Base-by-base conservation (phyloP, 2,888 invertebrate genomes). In the Apantesis nais region DNA sequence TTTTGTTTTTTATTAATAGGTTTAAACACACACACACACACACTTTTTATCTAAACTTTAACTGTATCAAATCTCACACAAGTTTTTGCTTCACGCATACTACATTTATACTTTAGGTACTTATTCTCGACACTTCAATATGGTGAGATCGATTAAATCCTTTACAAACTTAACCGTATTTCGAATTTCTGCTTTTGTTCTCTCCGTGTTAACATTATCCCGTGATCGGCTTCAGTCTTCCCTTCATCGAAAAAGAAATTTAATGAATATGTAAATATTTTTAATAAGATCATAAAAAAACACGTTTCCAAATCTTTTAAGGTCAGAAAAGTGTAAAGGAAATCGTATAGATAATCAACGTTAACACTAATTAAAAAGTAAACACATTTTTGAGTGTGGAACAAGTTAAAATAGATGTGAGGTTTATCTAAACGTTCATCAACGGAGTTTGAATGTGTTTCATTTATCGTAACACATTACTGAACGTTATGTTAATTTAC, bases 391-490 rank as follows among this genome's bases (percentile, higher is more conserved):
- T 63, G 19, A 19, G 44, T 29, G 22, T 44, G 22, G 31, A 63
- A 63, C 63, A 29, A 31, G 63, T 44, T 44, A 19, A 58, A 58
- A 58, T 58, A 29, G 41, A 58, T 58, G 29, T 63, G 11, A 44
- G 31, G 44, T 63, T 63, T 63, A 63, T 63, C 63, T 63, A 22
- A 63, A 63, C 8, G 31, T 44, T 16, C 22, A 63, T 63, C 44
- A 44, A 19, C 31, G 19, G 44, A 7, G 29, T 44, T 44, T 29
- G 22, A 63, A 44, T 22, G 11, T 31, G 44, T 29, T 19, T 63
- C 31, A 5, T 63, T 41, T 63, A 44, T 22, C 31, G 22, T 44
- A 63, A 63, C 29, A 29, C 11, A 44, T 4, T 34, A 34, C 34
- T 5, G 2, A 34, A 34, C 34, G 34, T 34, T 34, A 34, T 34